Evolutionary conservation across 1,140 invertebrate species (phyloP), one percentile per base, ranked within the genome.

Genomic region (Diabrotica virgifera): DNA sequence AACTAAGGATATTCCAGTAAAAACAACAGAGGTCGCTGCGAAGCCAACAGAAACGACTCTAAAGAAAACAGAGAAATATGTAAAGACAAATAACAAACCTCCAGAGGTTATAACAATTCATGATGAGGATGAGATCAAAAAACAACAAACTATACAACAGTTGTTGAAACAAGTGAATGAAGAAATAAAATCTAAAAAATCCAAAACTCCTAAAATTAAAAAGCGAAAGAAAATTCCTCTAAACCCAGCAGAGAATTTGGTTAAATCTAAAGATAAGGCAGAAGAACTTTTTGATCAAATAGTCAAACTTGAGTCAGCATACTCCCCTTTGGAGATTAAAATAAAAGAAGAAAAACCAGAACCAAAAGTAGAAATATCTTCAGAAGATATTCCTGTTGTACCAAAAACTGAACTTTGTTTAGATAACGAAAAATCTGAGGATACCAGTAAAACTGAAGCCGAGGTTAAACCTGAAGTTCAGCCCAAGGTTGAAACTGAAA

Each of bases 141-240:
- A 68, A 52, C 60, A 65, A 40, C 62, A 68, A 63, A 70, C 64
- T 7, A 69, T 70, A 36, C 50, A 63, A 14, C 66, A 68, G 62
- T 57, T 70, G 13, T 51, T 69, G 52, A 70, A 70, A 64, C 61
- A 70, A 63, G 69, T 68, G 6, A 80, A 82, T 59, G 61, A 71
- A 8, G 64, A 72, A 12, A 77, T 75, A 5, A 57, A 67, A 67
- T 46, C 62, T n/a, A 63, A 71, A 59, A 58, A 64, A 40, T 36
- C 40, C 36, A 56, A 53, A 11, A 61, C 24, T 11, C 6, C 24
- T 10, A 58, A 60, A 52, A 64, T 53, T n/a, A 64, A 68, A 36
- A 65, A 66, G 54, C 68, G 59, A 40, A 67, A 62, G 54, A 50
- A 38, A 46, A 12, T 58, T 6, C 36, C 36, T 38, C 12, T 24